phyloP scores from a whole-genome alignment of 2,888 invertebrate species.

The Hydrotaea cyrtoneurina region DNA sequence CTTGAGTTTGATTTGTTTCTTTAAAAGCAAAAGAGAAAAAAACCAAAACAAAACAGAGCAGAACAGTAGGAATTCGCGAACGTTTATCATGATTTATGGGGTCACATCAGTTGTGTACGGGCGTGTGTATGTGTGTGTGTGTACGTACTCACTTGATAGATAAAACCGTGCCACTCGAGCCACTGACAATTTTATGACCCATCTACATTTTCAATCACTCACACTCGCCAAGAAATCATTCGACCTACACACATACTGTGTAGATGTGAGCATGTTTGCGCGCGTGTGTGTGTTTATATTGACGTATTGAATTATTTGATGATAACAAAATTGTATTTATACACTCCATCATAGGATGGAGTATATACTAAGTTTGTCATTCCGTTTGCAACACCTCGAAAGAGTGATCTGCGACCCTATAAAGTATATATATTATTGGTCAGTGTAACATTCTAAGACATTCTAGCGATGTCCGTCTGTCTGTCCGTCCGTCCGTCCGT shows the following conservation, averaged over 20 bases:
- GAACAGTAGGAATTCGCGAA: not conserved
- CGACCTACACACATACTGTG: not conserved
- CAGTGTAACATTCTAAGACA: too few relatives aligned
- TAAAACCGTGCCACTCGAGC: not conserved
- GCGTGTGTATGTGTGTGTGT: too few relatives aligned
- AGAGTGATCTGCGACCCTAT: too few relatives aligned
- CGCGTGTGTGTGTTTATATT: not conserved
- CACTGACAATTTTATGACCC: slow-evolving; percentile 12
- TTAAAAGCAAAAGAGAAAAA: not conserved
- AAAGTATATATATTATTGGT: too few relatives aligned
- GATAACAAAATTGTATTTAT: not conserved
- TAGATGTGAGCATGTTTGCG: too few relatives aligned
- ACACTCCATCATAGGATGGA: too few relatives aligned
- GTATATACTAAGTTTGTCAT: too few relatives aligned
- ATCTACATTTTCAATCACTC: not conserved
- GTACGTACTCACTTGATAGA: not conserved
- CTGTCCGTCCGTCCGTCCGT: too few relatives aligned
- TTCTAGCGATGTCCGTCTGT: too few relatives aligned
- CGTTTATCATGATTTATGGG: slow-evolving; percentile 11
- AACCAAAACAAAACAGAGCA: not conserved
- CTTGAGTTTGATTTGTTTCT: slow-evolving; percentile 7
- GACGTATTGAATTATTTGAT: not conserved
- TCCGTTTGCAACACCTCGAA: too few relatives aligned
- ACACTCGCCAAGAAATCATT: not conserved
- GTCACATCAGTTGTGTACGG: not conserved